Conservation (phyloP, 37 sponge, comb jelly and placozoan genomes). For the Cladorhizidae sp. region DNA sequence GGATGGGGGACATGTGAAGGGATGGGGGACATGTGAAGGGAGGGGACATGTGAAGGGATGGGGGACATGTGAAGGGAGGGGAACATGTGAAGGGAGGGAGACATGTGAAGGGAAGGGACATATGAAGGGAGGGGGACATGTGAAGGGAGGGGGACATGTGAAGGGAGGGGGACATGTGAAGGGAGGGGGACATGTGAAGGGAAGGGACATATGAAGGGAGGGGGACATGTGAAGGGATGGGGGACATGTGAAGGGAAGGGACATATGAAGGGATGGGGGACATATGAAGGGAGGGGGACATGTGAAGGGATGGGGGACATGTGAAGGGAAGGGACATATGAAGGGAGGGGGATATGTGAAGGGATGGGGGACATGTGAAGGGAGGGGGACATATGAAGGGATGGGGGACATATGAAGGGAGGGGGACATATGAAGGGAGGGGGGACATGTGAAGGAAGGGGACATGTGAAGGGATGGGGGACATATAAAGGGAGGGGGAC, state of each 20-base stretch:
- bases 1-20: no score
- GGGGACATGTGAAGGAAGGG: no score
- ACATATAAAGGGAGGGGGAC: not conserved
- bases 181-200: not conserved
- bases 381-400: not conserved
- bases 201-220: not conserved
- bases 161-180: not conserved
- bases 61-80: no score
- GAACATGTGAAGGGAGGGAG: no score
- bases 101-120: no score
- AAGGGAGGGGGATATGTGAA: no score
- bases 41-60: no score
- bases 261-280: not conserved
- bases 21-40: no score
- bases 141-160: not conserved
- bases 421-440: no score
- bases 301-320: not conserved
- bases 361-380: not conserved
- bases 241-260: not conserved
- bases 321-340: no score
- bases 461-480: not conserved
- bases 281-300: not conserved
- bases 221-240: not conserved
- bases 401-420: no score
- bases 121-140: no score